Conservation (phyloP, 2,113 vertebrate genomes). For the Panurus biarmicus region DNA sequence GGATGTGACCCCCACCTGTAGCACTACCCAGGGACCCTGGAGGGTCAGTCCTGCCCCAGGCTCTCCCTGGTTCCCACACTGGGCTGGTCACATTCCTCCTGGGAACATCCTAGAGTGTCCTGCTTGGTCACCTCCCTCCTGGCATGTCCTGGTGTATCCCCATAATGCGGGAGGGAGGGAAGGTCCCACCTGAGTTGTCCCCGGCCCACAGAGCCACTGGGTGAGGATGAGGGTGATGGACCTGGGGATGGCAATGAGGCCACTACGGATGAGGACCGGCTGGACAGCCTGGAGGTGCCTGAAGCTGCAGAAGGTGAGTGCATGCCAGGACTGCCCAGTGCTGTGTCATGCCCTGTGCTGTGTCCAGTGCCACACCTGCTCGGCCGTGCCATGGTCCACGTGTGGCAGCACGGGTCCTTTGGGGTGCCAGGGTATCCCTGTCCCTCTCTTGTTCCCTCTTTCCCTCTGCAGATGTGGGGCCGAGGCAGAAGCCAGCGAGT, state of each 20-base stretch:
- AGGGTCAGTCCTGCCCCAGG: background rate
- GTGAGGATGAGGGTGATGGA: slow-evolving; percentile 25
- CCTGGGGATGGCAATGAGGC: background rate
- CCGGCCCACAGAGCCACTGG: background rate
- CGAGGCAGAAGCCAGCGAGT: slow-evolving; percentile 1
- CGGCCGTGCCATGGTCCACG: rapidly evolving
- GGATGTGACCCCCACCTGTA: background rate
- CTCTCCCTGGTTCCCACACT: background rate
- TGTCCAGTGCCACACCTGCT: background rate
- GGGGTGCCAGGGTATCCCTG: rapidly evolving
- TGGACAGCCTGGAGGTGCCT: background rate
- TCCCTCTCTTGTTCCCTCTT: background rate
- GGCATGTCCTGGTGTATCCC: background rate
- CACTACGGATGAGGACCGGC: background rate
- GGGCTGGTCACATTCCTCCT: background rate
- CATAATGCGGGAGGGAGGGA: background rate
- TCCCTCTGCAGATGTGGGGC: slow-evolving; percentile 18
- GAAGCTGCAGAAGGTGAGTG: slow-evolving; percentile 4
- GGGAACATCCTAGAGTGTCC: background rate
- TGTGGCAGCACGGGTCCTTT: rapidly evolving
- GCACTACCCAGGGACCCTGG: background rate
- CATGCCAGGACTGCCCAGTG: rapidly evolving
- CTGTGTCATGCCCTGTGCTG: rapidly evolving
- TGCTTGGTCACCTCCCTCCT: background rate
- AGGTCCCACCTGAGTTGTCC: background rate